A percentile compares a stretch with the other conserved stretches of the same genome.
Evolutionary conservation across 2,888 invertebrate genomes (phyloP).

Genomic region (Tetragonisca angustula): DNA sequence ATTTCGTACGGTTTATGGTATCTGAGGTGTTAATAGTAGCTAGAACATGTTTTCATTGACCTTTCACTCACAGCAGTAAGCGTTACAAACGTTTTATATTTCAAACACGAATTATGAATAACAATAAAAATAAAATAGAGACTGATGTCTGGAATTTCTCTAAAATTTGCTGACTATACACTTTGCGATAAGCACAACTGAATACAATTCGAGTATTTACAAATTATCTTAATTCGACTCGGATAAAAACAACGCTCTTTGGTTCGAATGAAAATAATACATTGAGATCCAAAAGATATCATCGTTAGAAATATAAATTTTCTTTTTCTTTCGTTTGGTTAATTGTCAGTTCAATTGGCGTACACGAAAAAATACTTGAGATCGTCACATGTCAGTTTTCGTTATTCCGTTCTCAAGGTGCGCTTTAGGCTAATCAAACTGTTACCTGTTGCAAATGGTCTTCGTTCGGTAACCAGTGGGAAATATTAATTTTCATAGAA

Average conservation of each 20-base stretch:
- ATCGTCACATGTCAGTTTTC: conserved; percentile 27
- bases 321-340: conserved; percentile 1
- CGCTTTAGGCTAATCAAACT: conserved; percentile 56
- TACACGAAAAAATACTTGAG: conserved; percentile 41
- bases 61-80: conserved; percentile 4
- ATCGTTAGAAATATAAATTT: conserved; percentile 23
- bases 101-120: conserved; percentile 2
- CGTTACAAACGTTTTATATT: conserved; percentile 10
- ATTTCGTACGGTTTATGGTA: neutral
- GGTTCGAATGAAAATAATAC: conserved; percentile 26
- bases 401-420: conserved; percentile 31
- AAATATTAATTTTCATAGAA: conserved; percentile 34
- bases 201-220: conserved; percentile 50
- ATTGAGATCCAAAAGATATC: conserved; percentile 22
- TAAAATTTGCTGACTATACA: conserved; percentile 9
- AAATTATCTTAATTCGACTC: conserved; percentile 26
- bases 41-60: neutral
- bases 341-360: conserved; percentile 31
- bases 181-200: conserved; percentile 10
- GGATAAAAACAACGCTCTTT: conserved; percentile 9
- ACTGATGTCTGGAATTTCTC: neutral
- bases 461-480: conserved; percentile 14
- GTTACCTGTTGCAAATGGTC: conserved; percentile 20
- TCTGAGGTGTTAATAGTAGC: neutral
- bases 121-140: conserved; percentile 8